Conservation (phyloP, 2,888 invertebrate species). For the Acronicta aceris region DNA sequence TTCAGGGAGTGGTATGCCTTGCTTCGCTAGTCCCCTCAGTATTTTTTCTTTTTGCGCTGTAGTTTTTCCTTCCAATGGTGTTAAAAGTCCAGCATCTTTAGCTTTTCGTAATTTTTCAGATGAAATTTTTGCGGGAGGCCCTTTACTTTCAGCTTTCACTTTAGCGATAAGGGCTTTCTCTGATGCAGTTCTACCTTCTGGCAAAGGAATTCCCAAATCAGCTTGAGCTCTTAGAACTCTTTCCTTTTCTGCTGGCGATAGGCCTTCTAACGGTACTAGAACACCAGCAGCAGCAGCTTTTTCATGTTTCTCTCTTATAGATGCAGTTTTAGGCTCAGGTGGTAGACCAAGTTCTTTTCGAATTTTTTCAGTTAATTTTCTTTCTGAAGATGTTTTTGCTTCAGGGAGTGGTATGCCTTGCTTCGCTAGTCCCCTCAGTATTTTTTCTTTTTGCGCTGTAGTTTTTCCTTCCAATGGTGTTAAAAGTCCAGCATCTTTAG, state of each 20-base stretch:
- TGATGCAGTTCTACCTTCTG: slow-evolving; percentile 28
- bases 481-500: slow-evolving; percentile 51
- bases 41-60: slow-evolving; percentile 33
- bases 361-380: slow-evolving; percentile 21
- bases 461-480: slow-evolving; percentile 60
- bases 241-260: slow-evolving; percentile 49
- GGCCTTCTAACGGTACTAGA: slow-evolving; percentile 63
- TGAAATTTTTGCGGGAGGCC: slow-evolving; percentile 7
- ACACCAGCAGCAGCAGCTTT: slow-evolving; percentile 61
- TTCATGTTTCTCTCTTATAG: slow-evolving; percentile 56
- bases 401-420: slow-evolving; percentile 39
- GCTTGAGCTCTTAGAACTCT: slow-evolving; percentile 22
- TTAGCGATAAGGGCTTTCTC: slow-evolving; percentile 25
- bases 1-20: slow-evolving; percentile 36
- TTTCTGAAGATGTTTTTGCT: slow-evolving; percentile 34
- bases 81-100: slow-evolving; percentile 24
- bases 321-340: slow-evolving; percentile 52
- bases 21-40: slow-evolving; percentile 22
- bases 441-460: slow-evolving; percentile 58
- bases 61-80: slow-evolving; percentile 35
- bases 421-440: slow-evolving; percentile 52
- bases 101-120: slow-evolving; percentile 9
- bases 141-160: slow-evolving; percentile 28
- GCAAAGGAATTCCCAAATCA: slow-evolving; percentile 13
- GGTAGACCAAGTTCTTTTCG: slow-evolving; percentile 43